Percentiles rank a stretch among this genome's conserved stretches.
phyloP scores from a whole-genome alignment of 23 tunicate genomes.

The Halocynthia aurantium region DNA sequence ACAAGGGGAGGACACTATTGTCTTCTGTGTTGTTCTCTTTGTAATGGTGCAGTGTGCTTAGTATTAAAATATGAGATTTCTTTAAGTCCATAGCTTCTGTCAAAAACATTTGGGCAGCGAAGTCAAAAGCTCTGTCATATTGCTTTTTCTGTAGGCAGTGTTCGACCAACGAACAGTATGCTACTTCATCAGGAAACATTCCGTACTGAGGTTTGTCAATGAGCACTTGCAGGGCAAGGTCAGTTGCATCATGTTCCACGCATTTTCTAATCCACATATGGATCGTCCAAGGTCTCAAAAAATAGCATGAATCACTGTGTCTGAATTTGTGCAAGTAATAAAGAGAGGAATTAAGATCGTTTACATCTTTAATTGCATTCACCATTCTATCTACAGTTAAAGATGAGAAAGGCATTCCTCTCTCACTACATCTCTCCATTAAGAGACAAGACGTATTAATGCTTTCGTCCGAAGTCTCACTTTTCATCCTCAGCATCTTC shows the following conservation, averaged over 20 bases:
- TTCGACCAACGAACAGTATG: background rate
- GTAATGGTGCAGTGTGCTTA: background rate
- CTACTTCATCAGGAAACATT: slow-evolving; percentile 6
- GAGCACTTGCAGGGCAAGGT: slow-evolving; percentile 10
- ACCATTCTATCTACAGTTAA: slow-evolving; percentile 17
- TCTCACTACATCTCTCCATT: slow-evolving; percentile 16
- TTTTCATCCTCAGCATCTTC: too few relatives aligned
- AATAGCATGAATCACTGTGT: slow-evolving; percentile 21
- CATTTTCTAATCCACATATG: slow-evolving; percentile 23
- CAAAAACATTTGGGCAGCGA: background rate
- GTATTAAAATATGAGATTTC: background rate
- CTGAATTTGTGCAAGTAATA: slow-evolving; percentile 23
- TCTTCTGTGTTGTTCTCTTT: background rate
- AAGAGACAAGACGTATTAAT: background rate
- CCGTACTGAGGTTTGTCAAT: slow-evolving; percentile 12
- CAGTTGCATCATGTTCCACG: slow-evolving; percentile 8
- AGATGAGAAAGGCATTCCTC: slow-evolving; percentile 10
- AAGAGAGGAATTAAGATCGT: slow-evolving; percentile 3
- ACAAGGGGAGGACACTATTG: background rate
- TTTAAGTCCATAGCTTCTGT: slow-evolving; percentile 2
- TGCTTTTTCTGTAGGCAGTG: background rate
- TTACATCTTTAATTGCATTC: slow-evolving; percentile 11
- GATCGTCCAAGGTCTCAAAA: slow-evolving; percentile 22
- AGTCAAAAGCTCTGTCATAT: slow-evolving; percentile 2
- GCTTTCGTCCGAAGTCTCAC: too few relatives aligned